Base-by-base conservation (phyloP, 2,888 invertebrate genomes). In the Eristalis pertinax region DNA sequence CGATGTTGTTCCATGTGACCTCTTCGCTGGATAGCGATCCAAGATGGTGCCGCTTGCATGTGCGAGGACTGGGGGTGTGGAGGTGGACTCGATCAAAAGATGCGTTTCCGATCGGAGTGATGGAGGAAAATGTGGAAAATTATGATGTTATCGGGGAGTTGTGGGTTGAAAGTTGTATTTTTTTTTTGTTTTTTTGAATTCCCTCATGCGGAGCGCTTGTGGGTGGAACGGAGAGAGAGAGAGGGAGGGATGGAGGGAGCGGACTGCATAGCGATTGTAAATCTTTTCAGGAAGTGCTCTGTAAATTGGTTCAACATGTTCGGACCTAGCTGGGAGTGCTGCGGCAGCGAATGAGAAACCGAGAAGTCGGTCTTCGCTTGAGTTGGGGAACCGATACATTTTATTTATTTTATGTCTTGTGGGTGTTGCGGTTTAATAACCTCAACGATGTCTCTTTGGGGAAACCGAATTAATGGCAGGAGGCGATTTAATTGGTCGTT, bases 121-220 rank as follows among this genome's bases (percentile, higher is more conserved):
- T 76, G 35, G 63, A 63, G 67, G 43, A 63, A 77, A 76, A 76
- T 81, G 19, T 84, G 84, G 84, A 84, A 84, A 85, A 77, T 85
- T 81, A 72, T 85, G 76, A 85, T 81, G 76, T 63, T 80, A 80
- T 76, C 70, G 35, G 7, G 58, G 35, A 43, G 63, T 69, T 38
- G 11, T 62, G 22, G 22, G 29, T 38, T 67, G 13, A 41, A 35
- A 43, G 29, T 29, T 29, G 29, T 4, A 29, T 32, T 50, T 35
- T 29, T 69, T 67, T n/a, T n/a, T n/a, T n/a, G 1, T 26, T 22
- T 62, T 56, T 58, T 22, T 41, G 41, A 38, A 72, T 73, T 35
- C 73, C 50, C 41, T 63, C 50, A 35, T 43, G 24, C 22, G 24
- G 56, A 73, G 29, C 69, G 67, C 10, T 32, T 60, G 58, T 58